These are phyloP conservation scores for Megalopta genalis DNA, from an alignment of 1,140 invertebrate genomes.

Conservation along the genomic window DNA sequence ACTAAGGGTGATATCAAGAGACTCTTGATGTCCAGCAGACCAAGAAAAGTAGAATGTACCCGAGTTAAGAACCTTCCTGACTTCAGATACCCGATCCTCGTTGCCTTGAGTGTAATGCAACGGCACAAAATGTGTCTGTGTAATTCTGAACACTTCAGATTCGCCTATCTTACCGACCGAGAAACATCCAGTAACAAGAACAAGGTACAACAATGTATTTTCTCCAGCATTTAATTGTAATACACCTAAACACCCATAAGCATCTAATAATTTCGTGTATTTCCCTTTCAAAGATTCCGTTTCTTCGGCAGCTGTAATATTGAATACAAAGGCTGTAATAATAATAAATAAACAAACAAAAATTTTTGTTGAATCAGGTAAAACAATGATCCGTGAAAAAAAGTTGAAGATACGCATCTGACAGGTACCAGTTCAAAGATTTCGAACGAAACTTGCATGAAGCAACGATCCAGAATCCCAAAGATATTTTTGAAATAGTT, in stretches of 20 bases:
- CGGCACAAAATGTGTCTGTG: slow-evolving; percentile 93
- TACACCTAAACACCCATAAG: slow-evolving; percentile 95
- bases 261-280: slow-evolving; percentile 94
- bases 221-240: slow-evolving; percentile 93
- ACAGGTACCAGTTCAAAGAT: neutral
- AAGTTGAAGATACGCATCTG: neutral
- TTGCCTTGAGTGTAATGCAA: slow-evolving; percentile 89
- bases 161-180: slow-evolving; percentile 96
- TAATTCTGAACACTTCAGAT: slow-evolving; percentile 96
- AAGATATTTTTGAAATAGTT: neutral
- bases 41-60: slow-evolving; percentile 98
- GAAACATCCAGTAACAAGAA: slow-evolving; percentile 95
- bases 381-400: neutral
- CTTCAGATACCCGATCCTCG: slow-evolving; percentile 90
- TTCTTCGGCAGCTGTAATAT: slow-evolving; percentile 86
- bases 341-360: neutral
- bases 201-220: slow-evolving; percentile 90
- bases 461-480: neutral
- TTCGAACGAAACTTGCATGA: neutral
- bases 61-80: slow-evolving; percentile 93
- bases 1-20: slow-evolving; percentile 94
- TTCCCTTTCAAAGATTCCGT: slow-evolving; percentile 92
- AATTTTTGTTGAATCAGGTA: neutral
- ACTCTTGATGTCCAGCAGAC: slow-evolving; percentile 79
- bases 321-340: neutral